Conservation (phyloP, 1,140 invertebrate genomes). For the Radopholus similis region DNA sequence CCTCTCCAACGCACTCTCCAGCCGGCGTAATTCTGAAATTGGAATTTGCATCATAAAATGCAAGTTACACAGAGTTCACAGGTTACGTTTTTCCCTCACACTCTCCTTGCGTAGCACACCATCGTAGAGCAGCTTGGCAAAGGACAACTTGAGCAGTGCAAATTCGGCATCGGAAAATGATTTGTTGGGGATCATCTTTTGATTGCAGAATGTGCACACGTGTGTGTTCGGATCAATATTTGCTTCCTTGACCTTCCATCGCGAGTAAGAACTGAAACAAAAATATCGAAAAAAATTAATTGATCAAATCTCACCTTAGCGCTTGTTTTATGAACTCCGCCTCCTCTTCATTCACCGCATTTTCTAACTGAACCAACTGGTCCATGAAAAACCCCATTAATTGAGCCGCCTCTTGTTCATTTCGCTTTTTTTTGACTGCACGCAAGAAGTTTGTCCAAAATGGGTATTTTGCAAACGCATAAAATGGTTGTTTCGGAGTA, state of each 20-base stretch:
- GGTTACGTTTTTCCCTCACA: no score
- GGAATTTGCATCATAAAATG: no score
- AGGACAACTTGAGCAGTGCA: background rate
- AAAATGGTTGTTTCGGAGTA: conserved; percentile 6
- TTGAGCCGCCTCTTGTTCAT: background rate
- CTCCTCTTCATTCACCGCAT: background rate
- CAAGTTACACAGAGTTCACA: no score
- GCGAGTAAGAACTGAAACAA: background rate
- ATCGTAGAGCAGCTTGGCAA: no score
- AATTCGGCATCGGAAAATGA: background rate
- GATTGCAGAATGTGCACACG: background rate
- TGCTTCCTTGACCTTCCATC: background rate
- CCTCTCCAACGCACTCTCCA: background rate
- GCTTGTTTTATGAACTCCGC: background rate
- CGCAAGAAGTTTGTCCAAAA: conserved; percentile 7
- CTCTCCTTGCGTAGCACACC: no score
- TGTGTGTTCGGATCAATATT: background rate
- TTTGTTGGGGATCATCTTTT: background rate
- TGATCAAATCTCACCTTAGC: background rate
- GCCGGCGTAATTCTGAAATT: no score
- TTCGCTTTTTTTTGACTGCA: background rate
- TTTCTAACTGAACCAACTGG: background rate
- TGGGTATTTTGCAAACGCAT: background rate
- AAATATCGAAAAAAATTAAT: background rate
- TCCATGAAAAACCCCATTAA: conserved; percentile 10